Evolutionary conservation across 2,797 vertebrate species (phyloP).

Genomic region (Toxotes lorentzi): DNA sequence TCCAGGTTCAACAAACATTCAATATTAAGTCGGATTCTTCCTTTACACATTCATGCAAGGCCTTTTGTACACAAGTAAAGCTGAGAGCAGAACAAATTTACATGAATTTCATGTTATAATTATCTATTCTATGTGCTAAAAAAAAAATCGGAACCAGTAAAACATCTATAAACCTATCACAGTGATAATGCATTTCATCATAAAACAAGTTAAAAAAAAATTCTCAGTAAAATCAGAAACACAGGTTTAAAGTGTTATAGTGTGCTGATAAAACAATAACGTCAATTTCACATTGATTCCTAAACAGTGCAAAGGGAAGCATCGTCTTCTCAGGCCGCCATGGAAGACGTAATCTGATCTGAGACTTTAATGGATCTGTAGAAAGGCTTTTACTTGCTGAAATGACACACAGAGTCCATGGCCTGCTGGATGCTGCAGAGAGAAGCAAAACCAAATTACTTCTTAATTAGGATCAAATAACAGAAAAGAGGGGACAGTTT

Average conservation of each 20-base stretch:
- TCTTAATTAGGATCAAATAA: not conserved
- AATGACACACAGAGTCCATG: conserved; percentile 89
- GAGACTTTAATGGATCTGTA: conserved; percentile 8
- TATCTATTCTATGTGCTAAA: not conserved
- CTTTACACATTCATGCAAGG: conserved; percentile 32
- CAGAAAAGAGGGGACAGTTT: not conserved
- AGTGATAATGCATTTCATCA: conserved; percentile 72
- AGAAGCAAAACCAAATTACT: not conserved
- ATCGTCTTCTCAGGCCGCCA: conserved; percentile 7
- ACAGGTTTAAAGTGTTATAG: conserved; percentile 47
- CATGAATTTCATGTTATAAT: conserved; percentile 22
- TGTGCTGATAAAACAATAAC: conserved; percentile 57
- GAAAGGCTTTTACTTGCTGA: conserved; percentile 48
- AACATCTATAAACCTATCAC: conserved; percentile 41
- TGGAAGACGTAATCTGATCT: not conserved
- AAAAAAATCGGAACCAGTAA: conserved; percentile 47
- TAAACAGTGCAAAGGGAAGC: conserved; percentile 72
- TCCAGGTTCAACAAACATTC: conserved; percentile 55
- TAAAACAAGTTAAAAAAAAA: conserved; percentile 59
- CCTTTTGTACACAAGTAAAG: conserved; percentile 34
- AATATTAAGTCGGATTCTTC: conserved; percentile 10
- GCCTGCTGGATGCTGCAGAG: conserved; percentile 87
- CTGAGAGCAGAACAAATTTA: conserved; percentile 32
- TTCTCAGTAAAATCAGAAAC: conserved; percentile 62
- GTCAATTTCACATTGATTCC: conserved; percentile 59